These are phyloP conservation scores for Shargacucullia verbasci DNA, from an alignment of 2,888 invertebrate species.

Conservation along the genomic window DNA sequence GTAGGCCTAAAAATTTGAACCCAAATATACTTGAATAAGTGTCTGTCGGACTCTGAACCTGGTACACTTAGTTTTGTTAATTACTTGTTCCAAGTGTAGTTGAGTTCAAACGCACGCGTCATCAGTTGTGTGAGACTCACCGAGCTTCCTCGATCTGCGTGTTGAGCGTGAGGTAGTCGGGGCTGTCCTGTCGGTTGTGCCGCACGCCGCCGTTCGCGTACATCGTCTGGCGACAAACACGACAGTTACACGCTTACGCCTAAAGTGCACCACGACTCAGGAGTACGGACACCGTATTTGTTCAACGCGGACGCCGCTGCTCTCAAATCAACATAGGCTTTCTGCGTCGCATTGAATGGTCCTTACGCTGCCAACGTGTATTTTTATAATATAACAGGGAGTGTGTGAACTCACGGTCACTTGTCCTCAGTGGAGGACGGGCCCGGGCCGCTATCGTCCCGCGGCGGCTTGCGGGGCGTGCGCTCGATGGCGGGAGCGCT, in stretches of 20 bases:
- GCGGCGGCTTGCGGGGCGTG: background rate
- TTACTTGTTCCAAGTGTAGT: too few species aligned
- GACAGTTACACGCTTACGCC: too few species aligned
- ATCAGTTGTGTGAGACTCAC: conserved; percentile 75
- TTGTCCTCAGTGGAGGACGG: conserved; percentile 2
- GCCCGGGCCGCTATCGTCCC: conserved; percentile 11
- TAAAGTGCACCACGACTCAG: too few species aligned
- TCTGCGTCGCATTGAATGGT: too few species aligned
- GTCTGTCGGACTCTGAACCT: too few species aligned
- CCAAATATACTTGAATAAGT: too few species aligned
- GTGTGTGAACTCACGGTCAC: conserved; percentile 15
- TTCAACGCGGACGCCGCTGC: too few species aligned
- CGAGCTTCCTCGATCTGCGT: conserved; percentile 93
- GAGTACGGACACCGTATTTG: too few species aligned
- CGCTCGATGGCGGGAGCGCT: conserved; percentile 1
- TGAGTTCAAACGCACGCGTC: too few species aligned
- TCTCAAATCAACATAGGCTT: too few species aligned
- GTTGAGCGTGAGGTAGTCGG: conserved; percentile 92
- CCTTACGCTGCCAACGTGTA: background rate
- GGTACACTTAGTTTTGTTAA: too few species aligned
- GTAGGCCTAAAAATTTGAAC: too few species aligned
- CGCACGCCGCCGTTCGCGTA: conserved; percentile 81
- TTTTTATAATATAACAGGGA: background rate
- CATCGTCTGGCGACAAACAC: conserved; percentile 63
- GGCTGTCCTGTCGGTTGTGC: conserved; percentile 87